Conservation (phyloP, 2,113 vertebrate species). For the Phasianus colchicus region DNA sequence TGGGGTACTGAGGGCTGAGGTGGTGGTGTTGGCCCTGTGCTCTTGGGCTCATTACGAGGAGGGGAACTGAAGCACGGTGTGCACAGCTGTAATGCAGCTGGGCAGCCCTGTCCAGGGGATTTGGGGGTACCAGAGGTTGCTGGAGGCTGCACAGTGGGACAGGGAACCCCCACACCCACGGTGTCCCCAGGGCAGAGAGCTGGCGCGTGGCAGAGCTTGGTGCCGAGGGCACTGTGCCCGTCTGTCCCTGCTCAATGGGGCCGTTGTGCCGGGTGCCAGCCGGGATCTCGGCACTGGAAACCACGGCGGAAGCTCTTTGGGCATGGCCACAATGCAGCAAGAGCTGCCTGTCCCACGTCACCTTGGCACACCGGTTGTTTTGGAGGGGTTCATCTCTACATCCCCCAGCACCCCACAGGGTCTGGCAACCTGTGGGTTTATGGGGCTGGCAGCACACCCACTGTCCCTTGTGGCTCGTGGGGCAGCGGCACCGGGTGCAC, state of each 20-base stretch:
- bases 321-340: background rate
- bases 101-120: background rate
- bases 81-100: background rate
- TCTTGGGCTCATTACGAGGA: fast-evolving
- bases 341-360: background rate
- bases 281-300: slow-evolving; percentile 12
- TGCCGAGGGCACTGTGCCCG: slow-evolving; percentile 48
- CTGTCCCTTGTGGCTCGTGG: background rate
- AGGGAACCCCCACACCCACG: background rate
- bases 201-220: slow-evolving; percentile 62
- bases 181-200: background rate
- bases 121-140: background rate
- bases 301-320: background rate
- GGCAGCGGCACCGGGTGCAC: background rate
- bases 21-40: background rate
- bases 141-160: background rate
- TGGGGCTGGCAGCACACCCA: slow-evolving; percentile 3
- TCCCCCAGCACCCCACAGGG: background rate
- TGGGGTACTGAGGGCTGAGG: background rate
- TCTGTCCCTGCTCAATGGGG: slow-evolving; percentile 46
- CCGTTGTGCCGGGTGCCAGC: slow-evolving; percentile 51
- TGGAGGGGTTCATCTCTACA: background rate
- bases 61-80: background rate
- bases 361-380: fast-evolving
- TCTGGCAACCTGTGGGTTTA: background rate